Evolutionary conservation across 92 coral and sea anemone species (phyloP).

Genomic region (Actinostola sp.): DNA sequence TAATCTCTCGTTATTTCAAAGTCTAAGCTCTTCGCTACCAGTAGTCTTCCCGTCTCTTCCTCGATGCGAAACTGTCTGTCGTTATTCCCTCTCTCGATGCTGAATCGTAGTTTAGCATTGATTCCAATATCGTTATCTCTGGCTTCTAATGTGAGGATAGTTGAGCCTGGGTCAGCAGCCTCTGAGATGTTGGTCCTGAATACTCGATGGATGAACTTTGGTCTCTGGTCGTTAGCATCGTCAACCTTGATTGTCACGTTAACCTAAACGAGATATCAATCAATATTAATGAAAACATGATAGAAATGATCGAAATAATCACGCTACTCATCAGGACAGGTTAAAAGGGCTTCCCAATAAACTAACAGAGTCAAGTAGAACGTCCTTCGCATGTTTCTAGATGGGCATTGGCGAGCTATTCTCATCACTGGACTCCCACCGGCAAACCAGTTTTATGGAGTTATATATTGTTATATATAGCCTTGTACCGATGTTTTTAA

Average conservation of each 20-base stretch:
- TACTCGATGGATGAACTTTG: conserved; percentile 59
- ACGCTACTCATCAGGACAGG: too few relatives aligned
- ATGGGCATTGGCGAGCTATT: too few relatives aligned
- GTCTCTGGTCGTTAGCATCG: conserved; percentile 89
- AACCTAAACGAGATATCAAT: conserved; percentile 14
- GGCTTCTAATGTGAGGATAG: conserved; percentile 59
- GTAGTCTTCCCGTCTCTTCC: conserved; percentile 77
- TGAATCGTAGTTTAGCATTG: conserved; percentile 78
- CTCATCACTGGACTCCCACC: too few relatives aligned
- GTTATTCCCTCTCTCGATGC: conserved; percentile 44
- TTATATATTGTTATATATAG: too few relatives aligned
- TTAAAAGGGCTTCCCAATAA: too few relatives aligned
- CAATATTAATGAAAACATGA: too few relatives aligned
- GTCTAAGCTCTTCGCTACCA: conserved; percentile 76
- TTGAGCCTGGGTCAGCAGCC: conserved; percentile 55
- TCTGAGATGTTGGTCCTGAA: conserved; percentile 77
- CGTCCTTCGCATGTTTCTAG: too few relatives aligned
- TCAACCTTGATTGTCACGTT: conserved; percentile 72
- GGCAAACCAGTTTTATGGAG: too few relatives aligned
- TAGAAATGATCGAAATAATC: too few relatives aligned
- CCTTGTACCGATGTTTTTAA: too few relatives aligned
- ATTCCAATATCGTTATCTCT: conserved; percentile 79
- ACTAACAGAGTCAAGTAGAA: background rate
- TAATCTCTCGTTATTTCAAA: conserved; percentile 68
- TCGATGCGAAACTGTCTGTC: conserved; percentile 61